These are phyloP conservation scores for Linurgus olivaceus DNA, from an alignment of 2,797 vertebrate genomes.

Conservation along the genomic window DNA sequence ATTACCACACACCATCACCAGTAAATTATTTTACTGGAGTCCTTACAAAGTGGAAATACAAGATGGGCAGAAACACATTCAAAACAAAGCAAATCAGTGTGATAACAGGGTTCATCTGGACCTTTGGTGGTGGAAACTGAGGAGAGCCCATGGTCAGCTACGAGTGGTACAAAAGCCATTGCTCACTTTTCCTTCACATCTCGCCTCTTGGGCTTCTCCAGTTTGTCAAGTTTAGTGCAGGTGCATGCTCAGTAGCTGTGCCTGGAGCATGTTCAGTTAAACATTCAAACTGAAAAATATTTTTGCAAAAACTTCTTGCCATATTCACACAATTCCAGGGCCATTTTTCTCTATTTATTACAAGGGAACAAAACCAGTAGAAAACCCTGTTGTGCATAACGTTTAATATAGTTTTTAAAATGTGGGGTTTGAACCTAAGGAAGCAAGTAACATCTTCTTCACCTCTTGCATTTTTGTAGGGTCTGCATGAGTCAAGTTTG, in stretches of 20 bases:
- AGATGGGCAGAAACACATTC: neutral
- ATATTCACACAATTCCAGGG: neutral
- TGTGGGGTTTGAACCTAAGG: neutral
- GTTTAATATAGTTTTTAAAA: neutral
- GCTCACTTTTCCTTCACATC: neutral
- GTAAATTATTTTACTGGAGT: neutral
- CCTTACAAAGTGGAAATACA: neutral
- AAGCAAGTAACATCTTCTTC: neutral
- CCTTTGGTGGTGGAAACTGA: neutral
- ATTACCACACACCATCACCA: accelerated
- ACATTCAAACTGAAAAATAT: neutral
- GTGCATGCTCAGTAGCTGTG: neutral
- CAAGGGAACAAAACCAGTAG: neutral
- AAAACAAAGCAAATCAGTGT: neutral
- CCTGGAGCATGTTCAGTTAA: neutral
- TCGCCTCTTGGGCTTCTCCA: neutral
- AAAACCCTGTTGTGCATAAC: neutral
- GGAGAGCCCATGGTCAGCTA: neutral
- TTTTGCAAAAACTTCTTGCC: neutral
- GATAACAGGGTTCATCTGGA: neutral
- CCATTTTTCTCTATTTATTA: neutral
- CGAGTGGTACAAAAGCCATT: neutral
- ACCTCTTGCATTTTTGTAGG: neutral
- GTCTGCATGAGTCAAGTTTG: neutral
- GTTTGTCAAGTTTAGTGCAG: neutral